Evolutionary conservation across 2,888 invertebrate genomes (phyloP), one percentile per base, ranked within the genome.

Genomic region (Epinotia bilunana): DNA sequence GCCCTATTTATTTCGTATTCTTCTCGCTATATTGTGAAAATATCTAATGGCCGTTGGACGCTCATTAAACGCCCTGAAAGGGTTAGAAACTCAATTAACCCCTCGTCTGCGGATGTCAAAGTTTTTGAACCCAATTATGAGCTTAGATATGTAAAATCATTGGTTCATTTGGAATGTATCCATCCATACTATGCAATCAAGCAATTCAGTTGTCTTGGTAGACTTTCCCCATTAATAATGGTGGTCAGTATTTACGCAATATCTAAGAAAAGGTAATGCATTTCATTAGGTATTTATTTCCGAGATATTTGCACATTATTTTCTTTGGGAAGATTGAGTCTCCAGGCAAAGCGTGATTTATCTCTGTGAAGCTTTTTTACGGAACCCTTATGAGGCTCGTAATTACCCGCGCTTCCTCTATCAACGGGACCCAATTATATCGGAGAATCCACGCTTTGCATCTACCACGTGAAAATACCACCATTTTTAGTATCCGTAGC

Each of bases 381-480:
- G 57, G 57, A 43, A 28, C 57, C 46, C 64, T 72, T 58, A 72
- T 64, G 72, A 72, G 72, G 64, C 13, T 72, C 57, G 53, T 64
- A 72, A 72, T 64, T 64, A 72, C 64, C 70, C 49, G 18, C 33
- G 39, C 62, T 12, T 63, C 62, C 63, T 39, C 55, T 57, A 57
- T 18, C 18, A 18, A 55, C 57, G 55, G 63, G 39, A 63, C 62
- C 57, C 72, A 64, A 58, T 64, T 72, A 72, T 64, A 58, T 68
- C 20, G 43, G 43, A 11, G 43, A 12, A 68, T 46, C 64, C 72
- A 72, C 57, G 57, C 57, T 72, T 58, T 64, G 46, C 64, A 63
- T 58, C 23, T 28, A 49, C 57, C 28, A 57, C n/a, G 3, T 46
- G 7, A 43, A 57, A 58, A 63, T 43, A 43, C 6, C 7, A 6